Conservation (phyloP, 2,113 vertebrate species). For the Strix aluco region DNA sequence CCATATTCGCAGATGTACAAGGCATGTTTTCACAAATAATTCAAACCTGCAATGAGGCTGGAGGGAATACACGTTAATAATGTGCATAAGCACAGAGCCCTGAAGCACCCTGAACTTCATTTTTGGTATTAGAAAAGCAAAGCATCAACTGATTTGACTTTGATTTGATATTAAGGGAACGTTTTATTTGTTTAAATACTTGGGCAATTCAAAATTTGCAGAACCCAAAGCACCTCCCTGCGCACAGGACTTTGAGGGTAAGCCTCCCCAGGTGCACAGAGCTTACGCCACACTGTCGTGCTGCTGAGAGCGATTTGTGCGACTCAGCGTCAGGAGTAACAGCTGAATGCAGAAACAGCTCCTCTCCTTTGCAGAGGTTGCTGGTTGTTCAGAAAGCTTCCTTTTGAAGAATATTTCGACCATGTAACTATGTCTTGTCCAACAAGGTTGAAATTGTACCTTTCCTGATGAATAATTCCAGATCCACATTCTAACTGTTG, state of each 20-base stretch:
- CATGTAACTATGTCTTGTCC: fast-evolving
- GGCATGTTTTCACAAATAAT: conserved; percentile 7
- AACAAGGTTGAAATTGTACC: not conserved
- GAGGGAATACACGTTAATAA: not conserved
- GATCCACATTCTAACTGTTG: not conserved
- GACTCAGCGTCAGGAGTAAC: not conserved
- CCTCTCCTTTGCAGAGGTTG: not conserved
- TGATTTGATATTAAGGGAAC: not conserved
- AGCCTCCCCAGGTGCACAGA: not conserved
- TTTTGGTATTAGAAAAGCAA: not conserved
- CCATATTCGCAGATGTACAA: not conserved
- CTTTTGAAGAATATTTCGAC: not conserved
- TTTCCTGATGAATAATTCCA: not conserved
- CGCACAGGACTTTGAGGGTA: not conserved
- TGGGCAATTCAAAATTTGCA: not conserved
- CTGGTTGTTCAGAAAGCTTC: not conserved
- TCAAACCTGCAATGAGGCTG: not conserved
- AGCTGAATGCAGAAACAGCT: not conserved
- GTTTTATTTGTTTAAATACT: conserved; percentile 3
- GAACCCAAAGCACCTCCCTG: not conserved
- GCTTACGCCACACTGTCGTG: fast-evolving
- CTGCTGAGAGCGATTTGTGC: not conserved
- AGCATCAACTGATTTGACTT: not conserved
- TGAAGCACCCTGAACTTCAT: not conserved
- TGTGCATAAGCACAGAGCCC: not conserved